These are phyloP conservation scores for Gracilinanus agilis DNA, from an alignment of 2,113 vertebrate genomes.

Conservation along the genomic window DNA sequence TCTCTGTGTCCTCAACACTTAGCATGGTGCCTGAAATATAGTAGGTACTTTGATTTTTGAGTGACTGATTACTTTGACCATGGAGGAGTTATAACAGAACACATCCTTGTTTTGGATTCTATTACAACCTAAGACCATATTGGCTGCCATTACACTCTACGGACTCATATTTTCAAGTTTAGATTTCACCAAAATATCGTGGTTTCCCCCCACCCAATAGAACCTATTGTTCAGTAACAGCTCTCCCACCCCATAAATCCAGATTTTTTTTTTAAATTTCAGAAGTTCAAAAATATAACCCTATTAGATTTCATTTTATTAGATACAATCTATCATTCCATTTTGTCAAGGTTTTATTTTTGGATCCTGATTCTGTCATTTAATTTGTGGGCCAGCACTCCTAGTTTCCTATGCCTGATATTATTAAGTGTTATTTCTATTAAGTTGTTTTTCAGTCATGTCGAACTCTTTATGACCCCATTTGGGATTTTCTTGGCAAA, in stretches of 20 bases:
- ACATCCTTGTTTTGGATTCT: neutral
- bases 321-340: neutral
- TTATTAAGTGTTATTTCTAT: neutral
- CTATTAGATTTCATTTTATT: neutral
- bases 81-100: neutral
- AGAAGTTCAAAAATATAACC: neutral
- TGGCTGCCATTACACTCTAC: neutral
- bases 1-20: neutral
- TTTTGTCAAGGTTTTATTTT: neutral
- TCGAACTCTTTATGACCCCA: too few relatives aligned
- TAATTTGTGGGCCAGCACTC: neutral
- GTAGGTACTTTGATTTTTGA: neutral
- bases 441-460: too few relatives aligned
- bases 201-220: neutral
- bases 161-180: neutral
- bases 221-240: neutral
- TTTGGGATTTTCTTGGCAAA: too few relatives aligned
- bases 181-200: neutral
- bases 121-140: neutral
- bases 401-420: neutral
- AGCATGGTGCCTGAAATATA: neutral
- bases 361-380: neutral
- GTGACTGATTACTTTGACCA: neutral
- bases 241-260: neutral
- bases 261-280: neutral